Percentiles rank a stretch among this genome's conserved stretches.
These are phyloP conservation scores for Ischnus inquisitorius DNA, from an alignment of 2,888 invertebrate genomes.

Conservation along the genomic window DNA sequence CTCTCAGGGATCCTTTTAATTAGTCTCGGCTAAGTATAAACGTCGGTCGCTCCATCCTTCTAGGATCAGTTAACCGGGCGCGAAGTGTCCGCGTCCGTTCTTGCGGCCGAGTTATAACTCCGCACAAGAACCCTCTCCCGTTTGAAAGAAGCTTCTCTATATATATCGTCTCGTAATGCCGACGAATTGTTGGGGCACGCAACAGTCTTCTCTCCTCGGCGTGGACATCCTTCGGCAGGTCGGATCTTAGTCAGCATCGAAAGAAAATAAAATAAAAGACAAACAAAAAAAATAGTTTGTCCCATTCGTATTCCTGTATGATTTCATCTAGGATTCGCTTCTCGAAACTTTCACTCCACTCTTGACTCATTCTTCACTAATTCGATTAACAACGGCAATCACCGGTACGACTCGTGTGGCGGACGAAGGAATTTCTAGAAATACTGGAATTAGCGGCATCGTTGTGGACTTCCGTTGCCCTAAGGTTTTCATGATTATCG, in stretches of 20 bases:
- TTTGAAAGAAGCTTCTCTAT: background rate
- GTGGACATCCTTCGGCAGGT: slow-evolving; percentile 38
- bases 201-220: slow-evolving; percentile 3
- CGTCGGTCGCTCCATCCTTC: slow-evolving; percentile 70
- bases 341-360: slow-evolving; percentile 40
- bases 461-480: background rate
- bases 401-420: slow-evolving; percentile 23
- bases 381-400: slow-evolving; percentile 48
- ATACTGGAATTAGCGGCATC: slow-evolving; percentile 52
- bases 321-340: slow-evolving; percentile 1
- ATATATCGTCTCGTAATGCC: slow-evolving; percentile 51
- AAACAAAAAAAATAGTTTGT: background rate
- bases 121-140: slow-evolving; percentile 3
- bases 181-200: slow-evolving; percentile 64
- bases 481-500: background rate
- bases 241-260: background rate
- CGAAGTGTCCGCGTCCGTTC: slow-evolving; percentile 59
- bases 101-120: slow-evolving; percentile 9
- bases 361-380: slow-evolving; percentile 32
- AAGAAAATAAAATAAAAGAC: background rate
- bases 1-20: slow-evolving; percentile 82
- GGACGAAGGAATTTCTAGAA: slow-evolving; percentile 40
- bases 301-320: background rate
- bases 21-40: slow-evolving; percentile 79
- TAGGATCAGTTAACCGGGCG: slow-evolving; percentile 69